These are phyloP conservation scores for Tympanoctomys barrerae DNA, from an alignment of 2,797 vertebrate species.

Conservation along the genomic window DNA sequence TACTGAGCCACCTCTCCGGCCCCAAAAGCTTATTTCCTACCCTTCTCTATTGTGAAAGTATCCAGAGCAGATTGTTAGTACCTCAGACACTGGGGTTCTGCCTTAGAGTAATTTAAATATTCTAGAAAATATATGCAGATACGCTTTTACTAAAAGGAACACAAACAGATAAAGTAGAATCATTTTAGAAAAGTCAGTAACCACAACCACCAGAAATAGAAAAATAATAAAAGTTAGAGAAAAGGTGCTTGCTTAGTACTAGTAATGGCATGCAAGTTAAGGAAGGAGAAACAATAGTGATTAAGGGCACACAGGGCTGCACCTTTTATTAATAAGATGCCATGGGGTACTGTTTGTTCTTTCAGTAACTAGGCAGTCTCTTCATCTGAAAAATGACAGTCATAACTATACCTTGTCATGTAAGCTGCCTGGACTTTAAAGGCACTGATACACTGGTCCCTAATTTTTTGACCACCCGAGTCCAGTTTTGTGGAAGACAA, in stretches of 20 bases:
- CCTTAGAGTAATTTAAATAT: neutral
- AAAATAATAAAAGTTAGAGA: conserved; percentile 10
- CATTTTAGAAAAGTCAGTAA: neutral
- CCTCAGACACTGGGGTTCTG: neutral
- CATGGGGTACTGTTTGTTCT: neutral
- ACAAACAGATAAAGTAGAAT: neutral
- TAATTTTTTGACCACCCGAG: neutral
- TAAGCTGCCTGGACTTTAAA: neutral
- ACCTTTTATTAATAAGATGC: neutral
- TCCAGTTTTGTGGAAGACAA: neutral
- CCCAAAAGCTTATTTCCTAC: neutral
- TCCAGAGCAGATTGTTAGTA: neutral
- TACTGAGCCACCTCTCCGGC: too few species aligned
- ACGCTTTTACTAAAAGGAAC: neutral
- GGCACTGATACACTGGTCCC: neutral
- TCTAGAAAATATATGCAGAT: neutral
- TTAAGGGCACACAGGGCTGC: neutral
- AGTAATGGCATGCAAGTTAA: neutral
- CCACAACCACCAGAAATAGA: neutral
- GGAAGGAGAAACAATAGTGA: neutral
- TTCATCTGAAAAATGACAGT: neutral
- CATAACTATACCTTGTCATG: neutral
- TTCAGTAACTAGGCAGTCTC: neutral
- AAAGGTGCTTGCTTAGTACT: neutral
- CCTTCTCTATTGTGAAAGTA: neutral